Evolutionary conservation across 2,888 invertebrate genomes (phyloP).

Genomic region (Argyresthia albistria): DNA sequence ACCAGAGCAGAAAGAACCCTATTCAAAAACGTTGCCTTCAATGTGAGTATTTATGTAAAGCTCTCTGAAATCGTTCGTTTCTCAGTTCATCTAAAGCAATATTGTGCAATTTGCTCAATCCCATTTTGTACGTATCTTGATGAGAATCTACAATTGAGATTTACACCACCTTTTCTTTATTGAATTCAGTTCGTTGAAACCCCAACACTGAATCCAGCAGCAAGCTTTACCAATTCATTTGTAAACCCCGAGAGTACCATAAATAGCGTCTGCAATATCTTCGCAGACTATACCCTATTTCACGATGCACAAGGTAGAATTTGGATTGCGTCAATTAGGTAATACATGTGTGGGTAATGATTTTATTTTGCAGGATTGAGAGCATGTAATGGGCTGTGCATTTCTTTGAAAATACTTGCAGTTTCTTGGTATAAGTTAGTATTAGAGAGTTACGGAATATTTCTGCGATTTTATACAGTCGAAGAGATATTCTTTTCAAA

Average conservation of each 20-base stretch:
- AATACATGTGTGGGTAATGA: slow-evolving; percentile 1
- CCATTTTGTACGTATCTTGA: slow-evolving; percentile 27
- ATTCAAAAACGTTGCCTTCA: neutral
- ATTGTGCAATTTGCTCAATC: slow-evolving; percentile 27
- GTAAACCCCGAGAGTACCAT: slow-evolving; percentile 22
- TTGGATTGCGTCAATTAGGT: neutral
- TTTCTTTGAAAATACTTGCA: neutral
- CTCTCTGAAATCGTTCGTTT: slow-evolving; percentile 13
- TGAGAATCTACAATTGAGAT: slow-evolving; percentile 43
- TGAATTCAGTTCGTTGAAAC: slow-evolving; percentile 27
- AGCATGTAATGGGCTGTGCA: neutral
- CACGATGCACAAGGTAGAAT: neutral
- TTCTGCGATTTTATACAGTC: neutral
- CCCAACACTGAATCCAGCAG: slow-evolving; percentile 12
- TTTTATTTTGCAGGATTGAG: neutral
- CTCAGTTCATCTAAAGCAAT: slow-evolving; percentile 29
- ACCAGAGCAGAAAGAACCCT: neutral
- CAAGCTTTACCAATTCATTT: slow-evolving; percentile 25
- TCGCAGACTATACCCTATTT: neutral
- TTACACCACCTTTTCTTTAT: slow-evolving; percentile 36
- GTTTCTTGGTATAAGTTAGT: neutral
- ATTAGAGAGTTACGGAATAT: neutral
- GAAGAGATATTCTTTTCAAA: neutral
- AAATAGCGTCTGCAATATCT: neutral
- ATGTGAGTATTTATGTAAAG: neutral